Percentiles rank a stretch among this genome's conserved stretches.
Conservation (phyloP, 2,797 vertebrate species). For the Lophura swinhoii region DNA sequence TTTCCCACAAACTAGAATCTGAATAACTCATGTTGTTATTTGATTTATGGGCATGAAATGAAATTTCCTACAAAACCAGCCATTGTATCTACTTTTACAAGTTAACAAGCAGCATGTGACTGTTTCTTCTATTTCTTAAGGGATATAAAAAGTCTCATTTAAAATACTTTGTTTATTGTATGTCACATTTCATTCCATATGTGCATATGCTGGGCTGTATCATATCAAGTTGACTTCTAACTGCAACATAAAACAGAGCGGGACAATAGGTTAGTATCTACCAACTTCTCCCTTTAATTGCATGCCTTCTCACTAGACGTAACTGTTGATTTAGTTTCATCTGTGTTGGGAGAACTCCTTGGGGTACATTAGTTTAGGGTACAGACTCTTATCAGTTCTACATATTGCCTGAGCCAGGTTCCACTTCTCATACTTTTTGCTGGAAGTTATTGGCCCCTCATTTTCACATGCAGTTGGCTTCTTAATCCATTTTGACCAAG, state of each 20-base stretch:
- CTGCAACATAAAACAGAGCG: conserved; percentile 16
- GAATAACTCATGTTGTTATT: background rate
- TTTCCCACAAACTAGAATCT: conserved; percentile 37
- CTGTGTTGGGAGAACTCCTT: background rate
- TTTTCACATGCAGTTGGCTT: background rate
- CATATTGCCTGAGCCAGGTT: background rate
- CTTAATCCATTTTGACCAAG: background rate
- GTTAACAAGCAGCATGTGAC: conserved; percentile 39
- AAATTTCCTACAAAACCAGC: conserved; percentile 54
- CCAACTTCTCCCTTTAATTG: background rate
- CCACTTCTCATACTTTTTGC: background rate
- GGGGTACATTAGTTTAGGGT: background rate
- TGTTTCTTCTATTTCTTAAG: conserved; percentile 52
- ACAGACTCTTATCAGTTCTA: background rate
- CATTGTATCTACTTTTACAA: conserved; percentile 56
- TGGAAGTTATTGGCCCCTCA: background rate
- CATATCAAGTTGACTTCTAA: conserved; percentile 22
- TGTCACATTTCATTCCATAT: conserved; percentile 59
- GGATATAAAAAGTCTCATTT: conserved; percentile 57
- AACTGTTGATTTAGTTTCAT: background rate
- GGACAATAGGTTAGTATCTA: background rate
- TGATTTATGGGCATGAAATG: conserved; percentile 49
- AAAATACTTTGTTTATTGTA: conserved; percentile 45
- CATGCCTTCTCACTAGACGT: background rate
- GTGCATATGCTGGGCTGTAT: conserved; percentile 13